Base-by-base conservation (phyloP, 2,113 vertebrate species). In the Todiramphus chloris region DNA sequence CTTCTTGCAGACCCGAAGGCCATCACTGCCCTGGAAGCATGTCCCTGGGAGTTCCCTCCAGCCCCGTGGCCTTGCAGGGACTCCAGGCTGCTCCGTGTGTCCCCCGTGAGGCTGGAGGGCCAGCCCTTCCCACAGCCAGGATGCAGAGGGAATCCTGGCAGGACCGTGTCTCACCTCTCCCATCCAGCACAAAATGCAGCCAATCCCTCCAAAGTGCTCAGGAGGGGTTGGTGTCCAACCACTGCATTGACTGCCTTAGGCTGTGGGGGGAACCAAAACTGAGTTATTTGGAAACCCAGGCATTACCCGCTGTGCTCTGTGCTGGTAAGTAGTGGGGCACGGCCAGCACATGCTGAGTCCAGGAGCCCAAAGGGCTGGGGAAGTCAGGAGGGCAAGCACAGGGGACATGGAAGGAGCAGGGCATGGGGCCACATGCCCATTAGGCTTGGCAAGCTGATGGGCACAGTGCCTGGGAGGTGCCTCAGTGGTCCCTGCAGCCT, bases 381-480 rank as follows among this genome's bases (percentile, higher is more conserved):
- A 27, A 93, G 59, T 17, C 5, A 1, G 41, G 25, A 63, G 35
- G 33, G 30, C 18, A 67, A 75, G 63, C 24, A 4, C 3, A 2
- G 64, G 20, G 18, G 2, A 10, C 25, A 19, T 0, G 1, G 21
- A 44, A 4, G 7, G 58, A 83, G 35, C 51, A 31, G 41, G 59
- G 10, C 14, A 18, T 2, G 37, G 37, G 24, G 20, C 28, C 30
- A 18, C 31, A 12, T 33, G 31, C 11, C 64, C 10, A 7, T 16
- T 9, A 4, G 16, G 37, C 12, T 59, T 41, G 8, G 30, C 31
- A n/a, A 31, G 25, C 25, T 67, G 80, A 35, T 5, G 12, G 31
- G 13, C 55, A 19, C 17, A 2, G 0, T 2, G 46, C 18, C 55
- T 4, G 2, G 35, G 11, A 1, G 1, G 11, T 35, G 41, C 76